phyloP scores from a whole-genome alignment of 2,113 vertebrate species.

The Turnix velox region DNA sequence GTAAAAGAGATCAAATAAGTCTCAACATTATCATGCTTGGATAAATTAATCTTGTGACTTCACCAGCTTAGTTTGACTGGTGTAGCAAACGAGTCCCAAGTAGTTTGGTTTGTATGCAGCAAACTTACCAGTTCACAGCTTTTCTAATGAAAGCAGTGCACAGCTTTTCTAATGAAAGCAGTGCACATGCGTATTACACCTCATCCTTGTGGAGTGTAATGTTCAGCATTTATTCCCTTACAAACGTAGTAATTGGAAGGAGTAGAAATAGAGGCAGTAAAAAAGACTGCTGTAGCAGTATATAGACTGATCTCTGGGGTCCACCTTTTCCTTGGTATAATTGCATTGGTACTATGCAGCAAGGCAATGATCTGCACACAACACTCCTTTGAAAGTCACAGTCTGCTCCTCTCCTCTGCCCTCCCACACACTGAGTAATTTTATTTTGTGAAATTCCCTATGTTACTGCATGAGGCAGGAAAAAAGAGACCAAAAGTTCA shows the following conservation, averaged over 20 bases:
- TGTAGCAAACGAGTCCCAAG: not conserved
- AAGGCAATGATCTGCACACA: not conserved
- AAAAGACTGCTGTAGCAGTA: not conserved
- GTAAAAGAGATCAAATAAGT: not conserved
- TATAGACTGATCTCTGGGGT: not conserved
- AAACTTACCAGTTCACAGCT: not conserved
- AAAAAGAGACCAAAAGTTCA: not conserved
- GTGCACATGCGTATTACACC: fast-evolving
- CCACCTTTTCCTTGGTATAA: not conserved
- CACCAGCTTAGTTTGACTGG: not conserved
- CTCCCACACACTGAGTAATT: not conserved
- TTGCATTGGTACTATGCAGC: not conserved
- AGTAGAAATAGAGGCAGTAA: not conserved
- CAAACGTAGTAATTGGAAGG: not conserved
- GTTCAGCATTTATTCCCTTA: not conserved
- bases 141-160: not conserved
- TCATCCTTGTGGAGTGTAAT: not conserved
- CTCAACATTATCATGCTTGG: not conserved
- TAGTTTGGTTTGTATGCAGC: not conserved
- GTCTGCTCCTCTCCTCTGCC: conserved; percentile 47
- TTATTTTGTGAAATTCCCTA: conserved; percentile 26
- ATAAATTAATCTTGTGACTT: not conserved
- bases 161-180: not conserved
- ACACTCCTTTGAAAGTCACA: conserved; percentile 40
- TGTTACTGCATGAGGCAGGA: not conserved